These are phyloP conservation scores for Temnothorax curvispinosus DNA, from an alignment of 1,140 invertebrate genomes.

Conservation along the genomic window DNA sequence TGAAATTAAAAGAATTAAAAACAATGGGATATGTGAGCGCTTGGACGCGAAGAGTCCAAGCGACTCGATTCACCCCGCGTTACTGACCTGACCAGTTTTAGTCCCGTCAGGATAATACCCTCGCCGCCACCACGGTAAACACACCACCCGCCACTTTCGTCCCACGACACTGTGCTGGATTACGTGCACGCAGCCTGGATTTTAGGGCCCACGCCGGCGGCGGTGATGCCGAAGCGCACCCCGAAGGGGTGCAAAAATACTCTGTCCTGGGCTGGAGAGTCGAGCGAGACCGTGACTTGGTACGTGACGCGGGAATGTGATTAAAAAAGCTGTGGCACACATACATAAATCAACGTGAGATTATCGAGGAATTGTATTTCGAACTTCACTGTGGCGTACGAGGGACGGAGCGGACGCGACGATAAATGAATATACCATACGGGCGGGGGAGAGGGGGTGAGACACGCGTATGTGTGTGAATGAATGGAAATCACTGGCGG, in stretches of 20 bases:
- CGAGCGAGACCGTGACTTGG: conserved; percentile 6
- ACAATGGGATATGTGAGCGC: not conserved
- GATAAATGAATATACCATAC: not conserved
- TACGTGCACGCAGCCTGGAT: conserved; percentile 53
- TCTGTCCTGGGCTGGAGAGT: not conserved
- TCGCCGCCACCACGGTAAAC: conserved; percentile 57
- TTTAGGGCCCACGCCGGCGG: conserved; percentile 19
- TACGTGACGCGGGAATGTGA: not conserved
- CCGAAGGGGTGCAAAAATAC: conserved; percentile 23
- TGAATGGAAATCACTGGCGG: conserved; percentile 18
- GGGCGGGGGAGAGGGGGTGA: not conserved
- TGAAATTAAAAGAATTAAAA: not conserved
- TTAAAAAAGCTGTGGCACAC: conserved; percentile 36
- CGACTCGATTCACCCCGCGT: conserved; percentile 50
- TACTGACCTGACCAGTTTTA: conserved; percentile 57
- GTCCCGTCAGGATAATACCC: conserved; percentile 58
- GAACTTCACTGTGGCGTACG: not conserved
- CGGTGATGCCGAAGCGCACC: not conserved
- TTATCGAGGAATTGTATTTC: not conserved
- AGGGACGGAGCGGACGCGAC: not conserved
- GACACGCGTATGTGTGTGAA: not conserved
- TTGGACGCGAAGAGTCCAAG: not conserved
- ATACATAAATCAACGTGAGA: conserved; percentile 17
- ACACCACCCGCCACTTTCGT: conserved; percentile 59
- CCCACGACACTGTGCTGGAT: conserved; percentile 54